Evolutionary conservation across 2,888 invertebrate species (phyloP).

Genomic region (Coenonympha arcania): DNA sequence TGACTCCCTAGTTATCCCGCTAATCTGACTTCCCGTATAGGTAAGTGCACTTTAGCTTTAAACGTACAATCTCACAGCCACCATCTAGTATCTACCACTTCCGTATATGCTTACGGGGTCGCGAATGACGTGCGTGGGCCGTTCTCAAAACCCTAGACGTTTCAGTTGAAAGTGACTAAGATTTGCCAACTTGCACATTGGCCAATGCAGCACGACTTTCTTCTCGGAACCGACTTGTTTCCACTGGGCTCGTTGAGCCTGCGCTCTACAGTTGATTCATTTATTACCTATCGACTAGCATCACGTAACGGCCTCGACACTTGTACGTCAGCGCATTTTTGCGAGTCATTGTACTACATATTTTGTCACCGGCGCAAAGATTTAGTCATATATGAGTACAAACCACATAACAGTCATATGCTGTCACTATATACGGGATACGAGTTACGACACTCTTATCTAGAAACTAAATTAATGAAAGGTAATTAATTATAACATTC

Average conservation of each 20-base stretch:
- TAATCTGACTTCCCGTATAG: no score
- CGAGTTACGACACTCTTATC: neutral
- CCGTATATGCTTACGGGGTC: no score
- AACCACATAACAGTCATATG: neutral
- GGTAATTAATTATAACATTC: neutral
- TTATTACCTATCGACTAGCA: no score
- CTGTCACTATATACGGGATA: no score
- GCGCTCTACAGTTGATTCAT: neutral
- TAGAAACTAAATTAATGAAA: neutral
- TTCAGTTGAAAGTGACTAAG: neutral
- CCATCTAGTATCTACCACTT: no score
- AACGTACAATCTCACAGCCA: no score
- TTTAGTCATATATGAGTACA: neutral
- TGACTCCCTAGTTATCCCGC: no score
- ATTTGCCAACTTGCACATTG: neutral
- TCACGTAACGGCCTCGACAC: neutral
- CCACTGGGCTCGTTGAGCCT: neutral
- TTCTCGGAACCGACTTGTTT: neutral
- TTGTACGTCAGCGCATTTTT: neutral
- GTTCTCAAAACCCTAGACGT: no score
- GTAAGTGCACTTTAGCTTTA: no score
- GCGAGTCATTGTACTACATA: conserved; percentile 2
- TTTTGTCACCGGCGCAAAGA: neutral
- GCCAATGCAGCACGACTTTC: neutral
- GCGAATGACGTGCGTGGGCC: no score